Evolutionary conservation across 1,140 invertebrate species (phyloP).

Genomic region (Hormaphis cornu): DNA sequence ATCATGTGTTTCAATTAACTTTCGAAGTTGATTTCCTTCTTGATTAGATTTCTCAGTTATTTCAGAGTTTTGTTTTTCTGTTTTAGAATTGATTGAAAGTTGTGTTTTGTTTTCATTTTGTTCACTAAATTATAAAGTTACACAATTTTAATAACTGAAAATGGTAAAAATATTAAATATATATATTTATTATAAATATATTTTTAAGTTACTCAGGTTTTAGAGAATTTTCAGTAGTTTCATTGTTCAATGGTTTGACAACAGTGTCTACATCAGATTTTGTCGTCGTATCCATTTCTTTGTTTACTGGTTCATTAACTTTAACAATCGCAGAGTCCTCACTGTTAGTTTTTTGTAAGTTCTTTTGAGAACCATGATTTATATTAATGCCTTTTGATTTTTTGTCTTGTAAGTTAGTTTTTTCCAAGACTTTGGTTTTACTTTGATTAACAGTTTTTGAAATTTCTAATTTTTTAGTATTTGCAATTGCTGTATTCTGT

Average conservation of each 20-base stretch:
- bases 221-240: neutral
- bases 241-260: neutral
- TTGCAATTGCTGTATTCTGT: neutral
- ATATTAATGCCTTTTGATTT: conserved; percentile 18
- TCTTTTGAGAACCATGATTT: neutral
- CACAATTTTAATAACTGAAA: neutral
- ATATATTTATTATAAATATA: too few relatives aligned
- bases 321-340: neutral
- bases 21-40: conserved; percentile 43
- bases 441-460: conserved; percentile 1
- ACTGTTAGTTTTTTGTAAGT: conserved; percentile 12
- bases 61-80: conserved; percentile 32
- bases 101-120: neutral
- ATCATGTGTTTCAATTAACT: conserved; percentile 1
- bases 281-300: neutral
- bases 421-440: conserved; percentile 7
- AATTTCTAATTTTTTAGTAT: neutral
- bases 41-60: conserved; percentile 42
- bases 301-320: neutral
- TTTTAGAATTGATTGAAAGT: neutral
- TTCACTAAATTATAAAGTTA: neutral
- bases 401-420: neutral
- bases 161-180: neutral
- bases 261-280: neutral
- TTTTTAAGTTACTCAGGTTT: neutral